Conservation (phyloP, 1,140 invertebrate genomes). For the Bombus confusus region DNA sequence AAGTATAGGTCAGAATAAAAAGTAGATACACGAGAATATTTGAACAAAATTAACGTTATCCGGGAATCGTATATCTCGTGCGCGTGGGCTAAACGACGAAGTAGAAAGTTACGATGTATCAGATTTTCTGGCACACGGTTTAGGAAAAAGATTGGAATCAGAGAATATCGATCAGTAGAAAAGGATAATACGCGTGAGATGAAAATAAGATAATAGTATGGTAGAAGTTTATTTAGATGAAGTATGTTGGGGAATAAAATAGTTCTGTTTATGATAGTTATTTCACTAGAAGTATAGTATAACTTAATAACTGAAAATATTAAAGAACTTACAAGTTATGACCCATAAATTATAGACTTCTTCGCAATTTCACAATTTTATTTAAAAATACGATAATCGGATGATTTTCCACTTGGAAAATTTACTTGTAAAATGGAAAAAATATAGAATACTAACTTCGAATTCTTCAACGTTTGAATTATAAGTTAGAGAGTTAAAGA, state of each 20-base stretch:
- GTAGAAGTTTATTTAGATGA: too few relatives aligned
- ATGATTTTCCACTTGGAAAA: too few relatives aligned
- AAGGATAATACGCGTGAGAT: not conserved
- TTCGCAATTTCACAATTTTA: too few relatives aligned
- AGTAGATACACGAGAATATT: constrained; percentile 4
- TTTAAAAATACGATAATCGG: too few relatives aligned
- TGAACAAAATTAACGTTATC: not conserved
- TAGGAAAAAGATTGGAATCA: not conserved
- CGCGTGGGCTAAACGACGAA: not conserved
- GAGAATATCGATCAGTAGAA: not conserved
- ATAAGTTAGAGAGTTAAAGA: not conserved
- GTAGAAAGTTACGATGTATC: constrained; percentile 14
- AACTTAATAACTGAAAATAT: too few relatives aligned
- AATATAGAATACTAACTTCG: not conserved
- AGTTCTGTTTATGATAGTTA: too few relatives aligned
- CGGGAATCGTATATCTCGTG: constrained; percentile 4
- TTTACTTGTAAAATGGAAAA: too few relatives aligned
- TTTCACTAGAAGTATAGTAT: too few relatives aligned
- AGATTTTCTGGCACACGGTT: not conserved
- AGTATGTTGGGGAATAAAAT: not conserved
- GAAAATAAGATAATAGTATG: not conserved
- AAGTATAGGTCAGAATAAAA: constrained; percentile 6
- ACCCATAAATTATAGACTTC: too few relatives aligned
- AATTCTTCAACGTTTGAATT: too few relatives aligned
- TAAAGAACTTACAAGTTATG: too few relatives aligned